Conservation (phyloP, 2,797 vertebrate genomes). For the Halcyon leucocephala region DNA sequence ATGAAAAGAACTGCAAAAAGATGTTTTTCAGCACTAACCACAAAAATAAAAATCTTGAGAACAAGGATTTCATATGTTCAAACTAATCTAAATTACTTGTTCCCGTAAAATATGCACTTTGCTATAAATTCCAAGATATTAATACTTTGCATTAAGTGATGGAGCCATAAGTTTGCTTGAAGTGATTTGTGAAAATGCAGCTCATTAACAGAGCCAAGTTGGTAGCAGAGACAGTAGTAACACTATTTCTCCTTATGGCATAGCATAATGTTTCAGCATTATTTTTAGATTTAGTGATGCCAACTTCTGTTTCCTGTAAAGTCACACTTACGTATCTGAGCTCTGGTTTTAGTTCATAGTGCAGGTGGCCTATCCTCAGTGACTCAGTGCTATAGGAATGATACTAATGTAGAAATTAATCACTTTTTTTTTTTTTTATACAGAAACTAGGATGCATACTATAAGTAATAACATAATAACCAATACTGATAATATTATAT, state of each 20-base stretch:
- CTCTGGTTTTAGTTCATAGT: background rate
- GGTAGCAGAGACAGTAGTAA: background rate
- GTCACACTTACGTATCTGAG: background rate
- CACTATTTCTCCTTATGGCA: background rate
- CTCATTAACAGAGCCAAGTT: background rate
- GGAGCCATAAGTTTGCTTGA: background rate
- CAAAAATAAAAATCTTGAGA: constrained; percentile 13
- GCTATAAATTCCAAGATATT: background rate
- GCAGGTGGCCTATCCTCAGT: background rate
- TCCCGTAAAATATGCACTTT: background rate
- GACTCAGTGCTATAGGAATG: background rate
- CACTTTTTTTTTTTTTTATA: background rate
- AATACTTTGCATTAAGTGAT: background rate
- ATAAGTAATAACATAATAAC: background rate
- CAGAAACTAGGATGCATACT: background rate
- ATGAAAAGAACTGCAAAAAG: background rate
- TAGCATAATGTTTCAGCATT: background rate
- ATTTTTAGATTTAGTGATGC: background rate
- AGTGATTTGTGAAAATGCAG: background rate
- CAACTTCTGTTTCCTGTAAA: background rate
- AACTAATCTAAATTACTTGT: background rate
- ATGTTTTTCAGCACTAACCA: background rate
- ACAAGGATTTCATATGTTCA: background rate
- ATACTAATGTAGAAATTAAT: background rate
- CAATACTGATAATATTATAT: background rate